Conservation (phyloP, 2,797 vertebrate genomes). For the Poeciliopsis paucimaculata region DNA sequence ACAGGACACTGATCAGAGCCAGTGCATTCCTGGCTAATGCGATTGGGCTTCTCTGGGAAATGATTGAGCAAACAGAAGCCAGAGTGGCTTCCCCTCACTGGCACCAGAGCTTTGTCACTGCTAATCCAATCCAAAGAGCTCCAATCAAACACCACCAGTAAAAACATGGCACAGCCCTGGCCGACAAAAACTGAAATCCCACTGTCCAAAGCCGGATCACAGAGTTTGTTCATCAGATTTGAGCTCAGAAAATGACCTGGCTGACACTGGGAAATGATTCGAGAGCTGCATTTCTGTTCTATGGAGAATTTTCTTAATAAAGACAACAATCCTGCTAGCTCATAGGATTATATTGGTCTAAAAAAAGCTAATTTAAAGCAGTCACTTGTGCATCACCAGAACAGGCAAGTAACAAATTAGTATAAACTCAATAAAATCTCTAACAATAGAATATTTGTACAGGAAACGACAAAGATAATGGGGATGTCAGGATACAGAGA, state of each 20-base stretch:
- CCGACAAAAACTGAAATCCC: conserved; percentile 62
- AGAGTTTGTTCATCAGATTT: conserved; percentile 66
- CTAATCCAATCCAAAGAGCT: conserved; percentile 78
- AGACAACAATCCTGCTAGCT: not conserved
- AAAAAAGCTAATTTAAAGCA: not conserved
- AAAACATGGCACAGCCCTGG: conserved; percentile 65
- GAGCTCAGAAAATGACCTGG: conserved; percentile 38
- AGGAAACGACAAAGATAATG: conserved; percentile 1
- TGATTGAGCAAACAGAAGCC: conserved; percentile 77
- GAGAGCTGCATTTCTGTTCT: conserved; percentile 11
- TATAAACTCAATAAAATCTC: not conserved
- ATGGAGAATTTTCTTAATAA: conserved; percentile 14
- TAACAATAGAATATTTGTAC: conserved; percentile 1
- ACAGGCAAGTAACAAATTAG: not conserved
- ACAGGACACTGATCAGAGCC: conserved; percentile 63
- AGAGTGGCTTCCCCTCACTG: conserved; percentile 75
- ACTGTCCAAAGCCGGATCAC: conserved; percentile 55
- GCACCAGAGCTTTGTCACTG: conserved; percentile 78
- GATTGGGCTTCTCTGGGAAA: conserved; percentile 77
- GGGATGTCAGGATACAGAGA: conserved; percentile 2
- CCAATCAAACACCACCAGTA: conserved; percentile 73
- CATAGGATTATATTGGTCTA: not conserved
- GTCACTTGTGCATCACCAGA: conserved; percentile 2
- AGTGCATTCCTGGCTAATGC: conserved; percentile 67
- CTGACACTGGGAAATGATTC: conserved; percentile 34